Base-by-base conservation (phyloP, 2,113 vertebrate species). In the Thymallus thymallus region DNA sequence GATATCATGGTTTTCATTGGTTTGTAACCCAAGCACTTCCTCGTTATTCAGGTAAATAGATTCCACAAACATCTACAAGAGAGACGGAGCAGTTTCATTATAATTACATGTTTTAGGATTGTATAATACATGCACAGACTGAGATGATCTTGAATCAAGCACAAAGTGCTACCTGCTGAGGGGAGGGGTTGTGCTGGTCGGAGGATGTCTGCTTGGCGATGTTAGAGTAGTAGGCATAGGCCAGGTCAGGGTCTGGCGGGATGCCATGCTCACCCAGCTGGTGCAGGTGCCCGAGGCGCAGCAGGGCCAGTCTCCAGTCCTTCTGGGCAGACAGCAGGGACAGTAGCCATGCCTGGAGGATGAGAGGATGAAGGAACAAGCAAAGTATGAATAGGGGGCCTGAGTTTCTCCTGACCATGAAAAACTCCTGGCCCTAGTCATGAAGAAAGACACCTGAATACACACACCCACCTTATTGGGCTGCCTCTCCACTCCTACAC, bases 141-240 rank as follows among this genome's bases (percentile, higher is more conserved):
- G 14, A 51, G 48, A 51, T 51, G 14, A 13, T 51, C 48, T 51
- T 18, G 16, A 3, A 18, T 51, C 48, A 51, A 16, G 48, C 48
- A 51, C 12, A 4, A 51, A 18, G 48, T 5, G 0, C 61, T 68
- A 94, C 94, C 92, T 94, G 93, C 48, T 90, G 29, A 48, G 87
- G 46, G 45, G 87, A 82, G 12, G 85, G 89, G 18, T 84, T 83
- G 0, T 83, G 82, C 2, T 85, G 88, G 76, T 95, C 93, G 0
- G 46, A 1, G 55, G 73, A 77, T 6, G 93, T 94, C 82, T 93
- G 92, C 64, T 80, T 77, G 6, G 91, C 93, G 9, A 94, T 89
- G 79, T 94, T 94, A 75, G 88, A 80, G 72, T 94, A 95, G 75
- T 95, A 95, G 4, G 88, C 92, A 61, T 92, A 94, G 75, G 93